Base-by-base conservation (phyloP, 2,113 vertebrate genomes). In the Cyprinodon brontotheroides region DNA sequence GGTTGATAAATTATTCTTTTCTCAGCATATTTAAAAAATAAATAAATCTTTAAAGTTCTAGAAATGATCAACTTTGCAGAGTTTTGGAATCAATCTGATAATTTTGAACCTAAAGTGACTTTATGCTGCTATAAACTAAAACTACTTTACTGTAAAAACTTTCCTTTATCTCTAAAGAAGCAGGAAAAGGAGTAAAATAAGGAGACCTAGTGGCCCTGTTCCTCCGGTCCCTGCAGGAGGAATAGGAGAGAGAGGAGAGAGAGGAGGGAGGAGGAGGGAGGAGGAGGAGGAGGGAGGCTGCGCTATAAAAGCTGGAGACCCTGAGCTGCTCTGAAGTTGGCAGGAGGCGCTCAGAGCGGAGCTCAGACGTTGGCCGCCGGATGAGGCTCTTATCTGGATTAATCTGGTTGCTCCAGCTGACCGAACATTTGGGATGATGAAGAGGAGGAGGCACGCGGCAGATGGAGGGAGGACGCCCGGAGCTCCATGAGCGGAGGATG, bases 261-360 rank as follows among this genome's bases (percentile, higher is more conserved):
- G n/a, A n/a, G n/a, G n/a, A n/a, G n/a, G 47, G 17, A 3, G 7
- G n/a, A 8, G 20, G 39, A 22, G 66, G 66, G n/a, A 65, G 45
- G 63, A 11, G 60, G 12, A 70, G 11, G 60, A 29, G 61, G 36
- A 76, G 50, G 53, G 53, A 63, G 14, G 72, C 13, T 48, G 57
- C 11, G 67, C 75, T 89, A 91, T 90, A 92, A 91, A 92, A 87
- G 41, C 69, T 39, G 72, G 71, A 71, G 68, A 81, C 81, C 53
- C 65, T 72, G 15, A 66, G 74, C 76, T 70, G 85, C 76, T 38
- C 80, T 83, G 68, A 90, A 91, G 72, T 90, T 86, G 45, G 81
- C 75, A 73, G 75, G 72, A 75, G 79, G 69, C 68, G 13, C 61
- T 43, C 62, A 15, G 68, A 66, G 70, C 22, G 61, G 77, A 83